phyloP scores from a whole-genome alignment of 2,113 vertebrate species.

The Sakesphorus luctuosus region DNA sequence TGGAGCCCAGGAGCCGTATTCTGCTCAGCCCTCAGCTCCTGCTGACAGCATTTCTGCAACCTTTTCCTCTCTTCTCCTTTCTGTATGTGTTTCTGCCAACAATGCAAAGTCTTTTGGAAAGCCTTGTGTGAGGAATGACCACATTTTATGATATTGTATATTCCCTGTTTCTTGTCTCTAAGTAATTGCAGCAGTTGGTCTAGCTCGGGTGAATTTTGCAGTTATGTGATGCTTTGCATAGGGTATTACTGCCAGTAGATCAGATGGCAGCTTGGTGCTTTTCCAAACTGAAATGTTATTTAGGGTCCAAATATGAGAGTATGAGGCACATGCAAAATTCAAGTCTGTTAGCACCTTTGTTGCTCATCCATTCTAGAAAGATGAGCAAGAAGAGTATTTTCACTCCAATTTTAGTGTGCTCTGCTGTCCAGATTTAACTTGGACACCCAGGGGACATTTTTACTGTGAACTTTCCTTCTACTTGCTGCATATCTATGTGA shows the following conservation, averaged over 20 bases:
- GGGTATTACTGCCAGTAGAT: background rate
- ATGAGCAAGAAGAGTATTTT: background rate
- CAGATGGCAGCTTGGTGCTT: background rate
- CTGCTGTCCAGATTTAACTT: background rate
- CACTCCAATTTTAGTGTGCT: background rate
- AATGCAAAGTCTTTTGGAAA: background rate
- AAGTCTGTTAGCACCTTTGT: background rate
- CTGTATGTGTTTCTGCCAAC: background rate
- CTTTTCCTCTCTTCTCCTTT: background rate
- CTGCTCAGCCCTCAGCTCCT: background rate
- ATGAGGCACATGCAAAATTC: background rate
- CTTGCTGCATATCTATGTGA: background rate
- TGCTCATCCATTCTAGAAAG: background rate
- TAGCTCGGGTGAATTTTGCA: background rate
- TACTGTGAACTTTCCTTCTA: background rate
- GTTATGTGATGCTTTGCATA: fast-evolving
- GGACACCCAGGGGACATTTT: background rate
- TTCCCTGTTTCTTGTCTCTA: background rate
- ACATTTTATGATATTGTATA: background rate
- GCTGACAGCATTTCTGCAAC: background rate
- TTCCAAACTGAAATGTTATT: background rate
- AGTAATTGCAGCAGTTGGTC: fast-evolving
- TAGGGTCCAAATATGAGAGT: background rate
- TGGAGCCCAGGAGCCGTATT: fast-evolving
- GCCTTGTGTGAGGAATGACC: background rate